Percentiles rank a stretch among this genome's conserved stretches.
phyloP scores from a whole-genome alignment of 2,888 invertebrate genomes.

The Rhamnusium bicolor region DNA sequence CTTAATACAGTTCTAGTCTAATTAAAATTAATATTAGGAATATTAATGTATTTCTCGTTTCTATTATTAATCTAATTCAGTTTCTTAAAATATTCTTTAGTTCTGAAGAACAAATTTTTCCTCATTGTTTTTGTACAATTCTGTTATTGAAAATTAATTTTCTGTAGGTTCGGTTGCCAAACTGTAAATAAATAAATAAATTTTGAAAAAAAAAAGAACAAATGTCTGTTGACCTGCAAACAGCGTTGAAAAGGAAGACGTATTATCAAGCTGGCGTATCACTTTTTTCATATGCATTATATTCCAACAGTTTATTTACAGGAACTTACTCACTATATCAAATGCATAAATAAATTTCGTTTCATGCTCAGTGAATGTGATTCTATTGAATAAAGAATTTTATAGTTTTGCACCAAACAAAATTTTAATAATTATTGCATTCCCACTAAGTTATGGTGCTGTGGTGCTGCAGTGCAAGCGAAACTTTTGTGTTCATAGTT shows the following conservation, averaged over 20 bases:
- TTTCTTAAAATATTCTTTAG: too few relatives aligned
- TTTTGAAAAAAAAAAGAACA: too few relatives aligned
- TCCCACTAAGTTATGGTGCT: background rate
- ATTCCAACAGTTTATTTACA: background rate
- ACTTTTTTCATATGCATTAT: background rate
- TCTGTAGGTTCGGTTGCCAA: too few relatives aligned
- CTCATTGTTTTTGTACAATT: too few relatives aligned
- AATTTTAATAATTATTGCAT: background rate
- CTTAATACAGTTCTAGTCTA: too few relatives aligned
- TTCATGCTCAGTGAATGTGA: background rate
- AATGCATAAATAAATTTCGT: background rate
- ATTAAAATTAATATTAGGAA: too few relatives aligned
- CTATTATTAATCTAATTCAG: too few relatives aligned
- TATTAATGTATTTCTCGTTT: too few relatives aligned
- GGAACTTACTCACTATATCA: background rate
- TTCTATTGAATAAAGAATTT: background rate
- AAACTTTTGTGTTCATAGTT: background rate
- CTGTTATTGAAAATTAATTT: too few relatives aligned
- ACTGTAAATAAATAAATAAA: too few relatives aligned
- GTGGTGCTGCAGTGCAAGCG: background rate
- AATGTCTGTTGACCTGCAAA: too few relatives aligned
- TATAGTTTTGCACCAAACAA: background rate
- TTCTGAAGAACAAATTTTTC: too few relatives aligned
- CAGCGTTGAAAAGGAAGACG: background rate
- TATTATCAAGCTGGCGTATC: background rate